phyloP scores from a whole-genome alignment of 2,113 vertebrate species.

The Prietella phreatophila region DNA sequence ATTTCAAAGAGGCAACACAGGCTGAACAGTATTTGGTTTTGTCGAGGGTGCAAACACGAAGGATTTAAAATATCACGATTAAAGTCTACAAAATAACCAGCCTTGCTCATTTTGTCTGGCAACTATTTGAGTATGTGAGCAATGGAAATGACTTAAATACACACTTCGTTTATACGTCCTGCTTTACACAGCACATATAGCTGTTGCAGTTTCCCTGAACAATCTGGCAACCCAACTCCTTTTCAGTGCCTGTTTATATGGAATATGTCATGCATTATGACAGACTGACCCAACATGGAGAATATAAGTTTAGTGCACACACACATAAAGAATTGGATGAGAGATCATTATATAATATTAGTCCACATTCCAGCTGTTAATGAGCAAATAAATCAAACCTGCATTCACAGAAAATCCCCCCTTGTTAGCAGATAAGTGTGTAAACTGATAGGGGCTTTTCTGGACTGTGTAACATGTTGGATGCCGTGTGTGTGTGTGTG shows the following conservation, averaged over 20 bases:
- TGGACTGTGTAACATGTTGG: slow-evolving; percentile 24
- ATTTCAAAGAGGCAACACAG: neutral
- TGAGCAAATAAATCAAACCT: slow-evolving; percentile 36
- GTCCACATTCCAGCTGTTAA: slow-evolving; percentile 16
- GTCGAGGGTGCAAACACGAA: neutral
- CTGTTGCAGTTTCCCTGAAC: neutral
- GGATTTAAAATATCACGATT: neutral
- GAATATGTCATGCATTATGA: neutral
- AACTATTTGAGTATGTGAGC: neutral
- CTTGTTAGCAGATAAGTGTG: neutral
- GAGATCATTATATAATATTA: slow-evolving; percentile 1
- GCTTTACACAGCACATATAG: neutral
- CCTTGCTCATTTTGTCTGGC: neutral
- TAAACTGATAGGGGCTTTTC: slow-evolving; percentile 10
- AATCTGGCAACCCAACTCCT: slow-evolving; percentile 6
- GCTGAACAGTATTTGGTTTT: neutral
- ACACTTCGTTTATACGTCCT: neutral
- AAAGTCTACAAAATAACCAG: neutral
- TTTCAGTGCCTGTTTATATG: neutral
- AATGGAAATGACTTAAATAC: neutral
- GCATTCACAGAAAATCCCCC: slow-evolving; percentile 14
- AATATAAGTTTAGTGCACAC: neutral
- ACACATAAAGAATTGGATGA: neutral
- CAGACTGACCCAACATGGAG: slow-evolving; percentile 7
- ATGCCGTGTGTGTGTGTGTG: slow-evolving; percentile 5